Conservation (phyloP, 2,113 vertebrate genomes). For the Heliornis fulica region DNA sequence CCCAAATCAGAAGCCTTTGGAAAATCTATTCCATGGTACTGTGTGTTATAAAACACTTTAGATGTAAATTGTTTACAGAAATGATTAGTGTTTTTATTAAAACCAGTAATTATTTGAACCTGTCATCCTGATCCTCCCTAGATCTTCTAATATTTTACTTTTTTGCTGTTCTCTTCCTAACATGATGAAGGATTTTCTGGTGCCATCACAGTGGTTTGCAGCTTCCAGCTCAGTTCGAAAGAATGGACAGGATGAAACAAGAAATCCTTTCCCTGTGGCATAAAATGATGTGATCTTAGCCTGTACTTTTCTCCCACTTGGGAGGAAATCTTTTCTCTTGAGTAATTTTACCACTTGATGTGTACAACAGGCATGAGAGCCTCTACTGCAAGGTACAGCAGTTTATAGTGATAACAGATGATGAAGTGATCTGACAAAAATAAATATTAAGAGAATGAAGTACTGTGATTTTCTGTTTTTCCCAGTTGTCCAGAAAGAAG, state of each 20-base stretch:
- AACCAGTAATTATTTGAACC: background rate
- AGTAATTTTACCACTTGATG: background rate
- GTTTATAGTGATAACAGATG: background rate
- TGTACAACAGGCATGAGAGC: background rate
- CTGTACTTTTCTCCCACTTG: background rate
- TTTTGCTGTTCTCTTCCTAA: background rate
- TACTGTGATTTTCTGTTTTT: background rate
- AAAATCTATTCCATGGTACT: background rate
- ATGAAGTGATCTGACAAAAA: slow-evolving; percentile 15
- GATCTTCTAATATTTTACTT: background rate
- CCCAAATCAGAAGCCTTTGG: background rate
- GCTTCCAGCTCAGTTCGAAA: background rate
- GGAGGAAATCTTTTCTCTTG: background rate
- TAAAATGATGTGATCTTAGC: background rate
- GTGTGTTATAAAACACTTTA: background rate
- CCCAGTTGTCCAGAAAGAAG: background rate
- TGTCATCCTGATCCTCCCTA: background rate
- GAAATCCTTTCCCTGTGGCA: background rate
- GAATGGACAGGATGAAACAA: background rate
- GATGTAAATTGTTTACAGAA: background rate
- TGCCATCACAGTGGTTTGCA: background rate
- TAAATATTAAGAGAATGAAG: background rate
- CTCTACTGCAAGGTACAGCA: background rate
- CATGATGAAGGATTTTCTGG: background rate
- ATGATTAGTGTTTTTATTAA: background rate